Conservation (phyloP, 2,797 vertebrate species). For the Clarias pachynema region DNA sequence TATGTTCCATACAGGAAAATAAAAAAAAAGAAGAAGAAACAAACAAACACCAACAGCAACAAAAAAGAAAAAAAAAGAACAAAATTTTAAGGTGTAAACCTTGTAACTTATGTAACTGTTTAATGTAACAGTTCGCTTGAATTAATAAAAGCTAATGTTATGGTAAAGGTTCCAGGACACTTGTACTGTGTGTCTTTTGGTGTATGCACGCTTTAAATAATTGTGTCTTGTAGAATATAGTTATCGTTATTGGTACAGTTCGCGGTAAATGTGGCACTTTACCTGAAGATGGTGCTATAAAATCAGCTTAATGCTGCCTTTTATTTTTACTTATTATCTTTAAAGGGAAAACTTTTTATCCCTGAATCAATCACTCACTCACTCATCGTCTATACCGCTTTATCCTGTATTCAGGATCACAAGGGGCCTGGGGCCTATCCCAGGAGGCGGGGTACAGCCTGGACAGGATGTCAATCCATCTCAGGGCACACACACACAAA, state of each 20-base stretch:
- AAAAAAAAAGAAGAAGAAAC: constrained; percentile 46
- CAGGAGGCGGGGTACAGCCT: too few species aligned
- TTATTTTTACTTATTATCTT: neutral
- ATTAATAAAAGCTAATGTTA: constrained; percentile 92
- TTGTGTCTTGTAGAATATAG: neutral
- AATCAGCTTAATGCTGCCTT: too few species aligned
- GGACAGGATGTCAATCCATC: neutral
- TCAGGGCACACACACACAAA: too few species aligned
- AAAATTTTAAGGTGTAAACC: constrained; percentile 82
- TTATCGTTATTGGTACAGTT: neutral
- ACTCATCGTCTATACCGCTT: too few species aligned
- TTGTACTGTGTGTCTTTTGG: neutral
- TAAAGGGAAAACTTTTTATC: neutral
- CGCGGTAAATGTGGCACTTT: neutral
- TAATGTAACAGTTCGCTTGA: constrained; percentile 92
- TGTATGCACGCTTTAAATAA: neutral
- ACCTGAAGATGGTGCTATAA: neutral
- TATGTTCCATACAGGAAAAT: constrained; percentile 71
- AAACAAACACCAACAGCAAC: constrained; percentile 47
- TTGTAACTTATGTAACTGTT: constrained; percentile 98
- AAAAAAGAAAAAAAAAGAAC: constrained; percentile 77
- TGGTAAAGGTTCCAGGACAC: constrained; percentile 62
- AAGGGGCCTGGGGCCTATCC: too few species aligned
- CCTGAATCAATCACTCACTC: too few species aligned
- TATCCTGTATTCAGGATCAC: too few species aligned